Evolutionary conservation across 2,888 invertebrate species (phyloP).

Genomic region (Bellardia pandia): DNA sequence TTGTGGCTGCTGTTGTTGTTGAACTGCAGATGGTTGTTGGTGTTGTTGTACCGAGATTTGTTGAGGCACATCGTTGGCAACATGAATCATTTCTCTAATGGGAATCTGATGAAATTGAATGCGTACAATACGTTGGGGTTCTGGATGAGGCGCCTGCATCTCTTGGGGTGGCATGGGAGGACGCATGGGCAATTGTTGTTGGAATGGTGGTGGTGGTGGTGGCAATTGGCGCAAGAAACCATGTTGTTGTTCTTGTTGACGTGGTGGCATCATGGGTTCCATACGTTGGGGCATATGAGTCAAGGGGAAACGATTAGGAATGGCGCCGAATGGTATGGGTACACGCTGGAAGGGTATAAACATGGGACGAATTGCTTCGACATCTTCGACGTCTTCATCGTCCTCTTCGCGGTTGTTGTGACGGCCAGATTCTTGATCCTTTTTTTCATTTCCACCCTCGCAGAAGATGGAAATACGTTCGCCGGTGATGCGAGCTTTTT

Average conservation of each 20-base stretch:
- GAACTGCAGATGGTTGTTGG: constrained; percentile 52
- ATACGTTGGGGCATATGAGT: constrained; percentile 84
- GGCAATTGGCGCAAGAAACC: constrained; percentile 82
- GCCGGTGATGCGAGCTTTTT: constrained; percentile 90
- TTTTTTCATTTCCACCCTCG: constrained; percentile 88
- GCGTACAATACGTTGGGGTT: constrained; percentile 82
- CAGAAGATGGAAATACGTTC: constrained; percentile 95
- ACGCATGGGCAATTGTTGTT: constrained; percentile 84
- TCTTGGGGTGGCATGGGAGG: constrained; percentile 83
- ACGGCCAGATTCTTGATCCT: constrained; percentile 75
- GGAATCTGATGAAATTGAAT: constrained; percentile 85
- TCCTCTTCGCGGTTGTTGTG: constrained; percentile 78
- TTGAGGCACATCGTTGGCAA: constrained; percentile 82
- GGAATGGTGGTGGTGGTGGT: constrained; percentile 82
- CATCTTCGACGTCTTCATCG: constrained; percentile 81
- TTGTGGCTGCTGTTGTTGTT: constrained; percentile 53
- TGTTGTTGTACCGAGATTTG: constrained; percentile 80
- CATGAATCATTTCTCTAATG: constrained; percentile 82
- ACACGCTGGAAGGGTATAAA: constrained; percentile 84
- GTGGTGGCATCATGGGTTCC: constrained; percentile 77
- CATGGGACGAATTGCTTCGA: constrained; percentile 83
- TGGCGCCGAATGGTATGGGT: constrained; percentile 85
- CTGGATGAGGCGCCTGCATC: constrained; percentile 85
- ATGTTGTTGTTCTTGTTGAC: constrained; percentile 79
- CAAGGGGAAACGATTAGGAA: constrained; percentile 85